Evolutionary conservation across 2,888 invertebrate genomes (phyloP), one percentile per base, ranked within the genome.

Genomic region (Euzetes globulus): DNA sequence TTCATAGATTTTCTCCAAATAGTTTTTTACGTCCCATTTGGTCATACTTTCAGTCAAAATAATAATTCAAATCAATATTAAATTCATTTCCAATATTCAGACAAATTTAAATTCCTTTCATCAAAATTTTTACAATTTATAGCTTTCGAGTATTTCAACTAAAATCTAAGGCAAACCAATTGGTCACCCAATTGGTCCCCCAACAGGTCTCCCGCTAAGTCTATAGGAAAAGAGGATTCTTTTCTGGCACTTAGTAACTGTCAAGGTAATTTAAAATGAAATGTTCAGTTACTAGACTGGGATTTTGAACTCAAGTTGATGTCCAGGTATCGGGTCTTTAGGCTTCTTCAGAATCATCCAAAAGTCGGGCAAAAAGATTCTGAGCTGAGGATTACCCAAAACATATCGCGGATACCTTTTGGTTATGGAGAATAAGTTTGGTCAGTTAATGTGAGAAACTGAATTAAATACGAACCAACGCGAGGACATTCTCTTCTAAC

Each of bases 1-100:
- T 76, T 91, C 88, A 81, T 99, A 99, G 79, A 99, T 96, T 84
- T 97, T 97, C 82, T 94, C 91, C 78, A 99, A 85, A 83, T 99
- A 99, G 83, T 94, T 94, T 81, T 88, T 89, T 0, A 99, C 86
- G 83, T 99, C 99, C 80, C 86, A 81, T 82, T 87, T 89, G 0
- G 94, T 94, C 98, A 99, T 99, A 86, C 85, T 85, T 79, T 72
- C 13, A 9, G 17, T 13, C 22, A 25, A 60, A 60, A 17, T 55
- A n/a, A 17, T 19, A 5, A 47, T n/a, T 17, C 19, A 52, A 52
- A 52, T 52, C 52, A 52, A 19, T 47, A n/a, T 13, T 9, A 13
- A 47, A 47, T 41, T n/a, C n/a, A n/a, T n/a, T n/a, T n/a, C n/a
- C 41, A 41, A n/a, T n/a, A n/a, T n/a, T n/a, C n/a, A n/a, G n/a